A percentile compares a stretch with the other conserved stretches of the same genome.
These are phyloP conservation scores for Recurvirostra avosetta DNA, from an alignment of 2,113 vertebrate genomes.

Conservation along the genomic window DNA sequence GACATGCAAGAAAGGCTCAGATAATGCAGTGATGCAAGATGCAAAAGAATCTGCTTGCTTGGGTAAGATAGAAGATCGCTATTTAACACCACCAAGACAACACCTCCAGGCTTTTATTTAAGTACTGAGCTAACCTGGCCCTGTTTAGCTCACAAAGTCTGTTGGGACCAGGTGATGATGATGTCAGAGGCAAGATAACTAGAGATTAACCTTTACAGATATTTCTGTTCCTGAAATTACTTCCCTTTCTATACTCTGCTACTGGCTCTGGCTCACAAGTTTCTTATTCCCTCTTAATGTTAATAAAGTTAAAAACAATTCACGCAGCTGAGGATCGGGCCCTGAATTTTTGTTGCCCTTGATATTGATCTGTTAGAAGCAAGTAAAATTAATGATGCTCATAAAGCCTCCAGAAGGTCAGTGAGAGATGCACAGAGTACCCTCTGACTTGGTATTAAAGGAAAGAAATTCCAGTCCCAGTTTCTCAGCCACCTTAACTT, in stretches of 20 bases:
- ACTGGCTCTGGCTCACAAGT: not conserved
- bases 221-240: slow-evolving; percentile 61
- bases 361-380: not conserved
- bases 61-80: not conserved
- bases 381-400: not conserved
- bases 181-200: slow-evolving; percentile 40
- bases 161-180: slow-evolving; percentile 6
- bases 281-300: slow-evolving; percentile 6
- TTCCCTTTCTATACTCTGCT: slow-evolving; percentile 34
- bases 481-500: not conserved
- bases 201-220: slow-evolving; percentile 43
- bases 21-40: not conserved
- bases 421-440: not conserved
- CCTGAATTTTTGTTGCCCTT: not conserved
- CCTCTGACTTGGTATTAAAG: not conserved
- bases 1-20: not conserved
- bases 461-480: not conserved
- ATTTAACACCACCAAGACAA: slow-evolving; percentile 7
- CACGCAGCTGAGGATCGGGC: not conserved
- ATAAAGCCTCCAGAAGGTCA: not conserved
- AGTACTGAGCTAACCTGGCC: not conserved
- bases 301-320: not conserved
- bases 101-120: slow-evolving; percentile 24
- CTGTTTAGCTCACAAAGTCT: slow-evolving; percentile 14
- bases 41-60: slow-evolving; percentile 23